Conservation (phyloP, 1,140 invertebrate species). For the Trichoplusia ni region DNA sequence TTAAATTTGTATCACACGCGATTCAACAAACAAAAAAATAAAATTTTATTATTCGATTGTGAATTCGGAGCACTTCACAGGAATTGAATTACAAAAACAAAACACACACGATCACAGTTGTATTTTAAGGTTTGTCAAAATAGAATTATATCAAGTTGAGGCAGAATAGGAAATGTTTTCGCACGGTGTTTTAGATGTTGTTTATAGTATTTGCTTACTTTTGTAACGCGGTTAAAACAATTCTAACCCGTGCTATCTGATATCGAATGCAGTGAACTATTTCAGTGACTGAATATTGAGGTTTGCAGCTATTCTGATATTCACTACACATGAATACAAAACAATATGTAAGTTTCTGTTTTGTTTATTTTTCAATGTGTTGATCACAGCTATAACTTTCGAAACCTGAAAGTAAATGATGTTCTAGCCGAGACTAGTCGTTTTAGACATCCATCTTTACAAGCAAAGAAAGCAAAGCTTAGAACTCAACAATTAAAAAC, state of each 20-base stretch:
- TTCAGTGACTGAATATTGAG: not conserved
- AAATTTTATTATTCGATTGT: slow-evolving; percentile 10
- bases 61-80: slow-evolving; percentile 17
- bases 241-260: too few species aligned
- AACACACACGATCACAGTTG: slow-evolving; percentile 2
- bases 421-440: too few species aligned
- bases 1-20: slow-evolving; percentile 11
- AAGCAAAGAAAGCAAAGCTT: too few species aligned
- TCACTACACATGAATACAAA: too few species aligned
- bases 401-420: too few species aligned
- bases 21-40: not conserved
- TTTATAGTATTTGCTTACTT: not conserved
- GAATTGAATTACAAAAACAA: slow-evolving; percentile 16
- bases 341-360: too few species aligned
- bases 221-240: not conserved
- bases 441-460: too few species aligned
- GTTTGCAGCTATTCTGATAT: too few species aligned
- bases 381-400: too few species aligned
- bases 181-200: slow-evolving; percentile 2
- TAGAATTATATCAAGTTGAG: slow-evolving; percentile 5
- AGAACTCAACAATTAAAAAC: too few species aligned
- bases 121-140: slow-evolving; percentile 8
- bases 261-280: slow-evolving; percentile 14
- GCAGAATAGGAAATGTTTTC: slow-evolving; percentile 7
- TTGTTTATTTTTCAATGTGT: too few species aligned